Evolutionary conservation across 1,140 invertebrate genomes (phyloP).

Genomic region (Ephestia elutella): DNA sequence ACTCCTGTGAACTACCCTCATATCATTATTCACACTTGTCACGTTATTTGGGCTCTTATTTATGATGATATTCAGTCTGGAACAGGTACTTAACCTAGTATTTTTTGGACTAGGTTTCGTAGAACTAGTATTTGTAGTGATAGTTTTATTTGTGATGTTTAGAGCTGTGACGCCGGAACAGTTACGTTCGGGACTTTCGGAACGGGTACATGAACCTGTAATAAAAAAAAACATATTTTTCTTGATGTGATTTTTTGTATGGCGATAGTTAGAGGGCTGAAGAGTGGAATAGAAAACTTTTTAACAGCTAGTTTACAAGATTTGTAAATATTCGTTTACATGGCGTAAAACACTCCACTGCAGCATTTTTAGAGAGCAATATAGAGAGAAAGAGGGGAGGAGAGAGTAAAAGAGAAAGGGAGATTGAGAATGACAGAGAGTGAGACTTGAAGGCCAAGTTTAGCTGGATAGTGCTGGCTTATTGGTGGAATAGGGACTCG

Average conservation of each 20-base stretch:
- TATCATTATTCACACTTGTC: neutral
- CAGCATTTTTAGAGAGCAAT: too few relatives aligned
- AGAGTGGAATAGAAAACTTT: too few relatives aligned
- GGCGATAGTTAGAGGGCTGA: conserved; percentile 1
- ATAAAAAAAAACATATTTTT: neutral
- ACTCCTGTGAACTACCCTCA: conserved; percentile 10
- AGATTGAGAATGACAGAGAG: too few relatives aligned
- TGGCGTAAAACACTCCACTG: too few relatives aligned
- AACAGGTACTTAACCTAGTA: neutral
- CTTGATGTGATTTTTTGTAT: too few relatives aligned
- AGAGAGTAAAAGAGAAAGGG: too few relatives aligned
- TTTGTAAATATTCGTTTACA: too few relatives aligned
- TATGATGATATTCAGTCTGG: neutral
- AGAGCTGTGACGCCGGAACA: neutral
- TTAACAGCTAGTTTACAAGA: too few relatives aligned
- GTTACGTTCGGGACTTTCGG: neutral
- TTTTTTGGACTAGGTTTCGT: neutral
- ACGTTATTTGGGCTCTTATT: neutral
- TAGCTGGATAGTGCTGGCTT: too few relatives aligned
- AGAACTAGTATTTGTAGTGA: neutral
- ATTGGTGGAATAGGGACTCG: too few relatives aligned
- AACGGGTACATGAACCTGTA: neutral
- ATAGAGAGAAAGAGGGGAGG: too few relatives aligned
- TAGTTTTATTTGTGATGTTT: neutral
- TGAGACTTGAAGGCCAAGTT: too few relatives aligned